Base-by-base conservation (phyloP, 2,797 vertebrate genomes). In the Rhinichthys osculus region DNA sequence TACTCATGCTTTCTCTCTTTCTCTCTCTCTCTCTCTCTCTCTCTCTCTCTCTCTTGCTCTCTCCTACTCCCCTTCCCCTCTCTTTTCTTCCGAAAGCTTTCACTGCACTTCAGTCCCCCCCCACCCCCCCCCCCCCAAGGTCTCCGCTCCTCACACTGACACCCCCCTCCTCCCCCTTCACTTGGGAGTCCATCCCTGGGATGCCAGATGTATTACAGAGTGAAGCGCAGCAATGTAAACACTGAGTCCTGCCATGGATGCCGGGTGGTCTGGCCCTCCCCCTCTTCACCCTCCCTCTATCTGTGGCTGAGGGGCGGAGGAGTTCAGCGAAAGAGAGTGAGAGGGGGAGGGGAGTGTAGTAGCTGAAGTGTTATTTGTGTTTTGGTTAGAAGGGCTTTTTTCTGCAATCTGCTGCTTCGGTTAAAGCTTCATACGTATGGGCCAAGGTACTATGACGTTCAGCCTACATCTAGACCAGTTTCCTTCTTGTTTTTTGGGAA, bases 141-240 rank as follows among this genome's bases (percentile, higher is more conserved):
- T 90, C 91, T 89, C 87, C 88, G 83, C 90, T 90, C 90, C 40
- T 91, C 91, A 87, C 91, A 89, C 88, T 70, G 50, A 59, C 73
- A 52, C 78, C 52, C 74, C 77, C 84, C 82, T 84, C 85, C 72
- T 66, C 72, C 86, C 76, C 93, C 91, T 93, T 93, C 92, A 96
- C 96, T 96, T 93, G 96, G 96, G 95, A 96, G 95, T 95, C 94
- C 93, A 96, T 96, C 97, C 97, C 96, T 96, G 97, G 98, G 98
- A 98, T 98, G 97, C 97, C 97, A 99, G 97, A 99, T 98, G 97
- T 98, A 98, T 98, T 98, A 98, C 97, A 98, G 96, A 98, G 97
- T 97, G 95, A 96, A 97, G 96, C 95, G 96, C 95, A 96, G 97
- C 97, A 98, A 97, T 98, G 98, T 99, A 99, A 99, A 98, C 97